phyloP scores from a whole-genome alignment of 2,797 vertebrate species.

The Trichosurus vulpecula region DNA sequence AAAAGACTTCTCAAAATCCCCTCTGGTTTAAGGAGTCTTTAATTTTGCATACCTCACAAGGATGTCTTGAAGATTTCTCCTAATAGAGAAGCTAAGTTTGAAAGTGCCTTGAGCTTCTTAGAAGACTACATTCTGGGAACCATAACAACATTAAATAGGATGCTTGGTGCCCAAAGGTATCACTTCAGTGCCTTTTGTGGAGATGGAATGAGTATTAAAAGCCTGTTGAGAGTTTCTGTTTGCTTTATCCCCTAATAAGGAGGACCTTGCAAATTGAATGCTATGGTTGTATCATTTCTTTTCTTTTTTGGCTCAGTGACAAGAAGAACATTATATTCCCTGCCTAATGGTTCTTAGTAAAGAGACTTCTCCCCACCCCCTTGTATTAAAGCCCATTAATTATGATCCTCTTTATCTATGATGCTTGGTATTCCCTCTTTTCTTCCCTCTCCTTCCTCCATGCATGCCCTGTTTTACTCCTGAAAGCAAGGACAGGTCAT shows the following conservation, averaged over 20 bases:
- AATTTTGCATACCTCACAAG: neutral
- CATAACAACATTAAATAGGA: neutral
- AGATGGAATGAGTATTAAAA: constrained; percentile 21
- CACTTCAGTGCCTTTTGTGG: neutral
- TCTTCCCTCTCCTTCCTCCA: constrained; percentile 59
- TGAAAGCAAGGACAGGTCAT: constrained; percentile 86
- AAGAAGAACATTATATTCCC: constrained; percentile 39
- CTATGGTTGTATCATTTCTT: constrained; percentile 7
- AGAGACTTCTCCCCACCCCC: constrained; percentile 40
- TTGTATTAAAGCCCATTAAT: constrained; percentile 24
- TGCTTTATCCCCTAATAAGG: neutral
- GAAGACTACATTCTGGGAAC: constrained; percentile 35
- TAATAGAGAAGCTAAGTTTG: neutral
- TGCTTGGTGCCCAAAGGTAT: neutral
- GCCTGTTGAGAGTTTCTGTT: neutral
- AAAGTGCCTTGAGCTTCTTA: constrained; percentile 23
- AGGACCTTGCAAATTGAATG: neutral
- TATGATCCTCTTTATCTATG: constrained; percentile 51
- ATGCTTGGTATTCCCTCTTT: constrained; percentile 57
- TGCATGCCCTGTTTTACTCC: constrained; percentile 66
- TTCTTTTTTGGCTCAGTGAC: constrained; percentile 22
- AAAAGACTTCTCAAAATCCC: neutral
- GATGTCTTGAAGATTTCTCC: neutral
- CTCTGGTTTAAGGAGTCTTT: neutral
- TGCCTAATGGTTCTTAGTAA: constrained; percentile 50